Evolutionary conservation across 2,888 invertebrate species (phyloP), one percentile per base, ranked within the genome.

Genomic region (Ceramica pisi): DNA sequence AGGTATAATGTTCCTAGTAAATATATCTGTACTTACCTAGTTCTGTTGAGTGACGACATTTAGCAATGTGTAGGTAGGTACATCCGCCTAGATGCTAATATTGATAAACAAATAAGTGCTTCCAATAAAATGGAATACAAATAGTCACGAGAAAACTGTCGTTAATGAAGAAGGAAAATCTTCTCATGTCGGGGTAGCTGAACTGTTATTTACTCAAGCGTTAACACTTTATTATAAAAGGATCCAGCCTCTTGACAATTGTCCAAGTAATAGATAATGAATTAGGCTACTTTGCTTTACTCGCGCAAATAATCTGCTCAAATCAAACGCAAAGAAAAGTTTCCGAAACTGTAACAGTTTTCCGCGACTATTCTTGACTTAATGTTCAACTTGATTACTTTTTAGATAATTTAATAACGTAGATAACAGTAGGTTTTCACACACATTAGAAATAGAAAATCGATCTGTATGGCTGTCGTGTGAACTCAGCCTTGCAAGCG

Each of bases 371-470:
- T 19, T 46, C 46, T 51, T 31, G 23, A 57, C 2, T 7, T 63
- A 38, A 21, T 46, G 16, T 48, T 31, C 19, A 67, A 64, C 53
- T 69, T 69, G 19, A 63, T 35, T 12, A 31, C 31, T 51, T 57
- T 50, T 46, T 46, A 60, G 14, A 53, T 56, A 65, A 55, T 69
- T 21, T 51, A 60, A 41, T 67, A 21, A 63, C 48, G 53, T 44
- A 48, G 31, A 75, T 61, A 66, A 67, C 60, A 61, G 61, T 59
- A 56, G 38, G 23, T 56, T 51, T 78, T 72, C 76, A 55, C 72
- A 68, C 35, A 71, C 78, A 82, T 82, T 82, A 69, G 48, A 48
- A 31, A 44, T 12, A 82, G 63, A 78, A 78, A 68, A 79, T 70
- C 53, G 68, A 68, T 67, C 64, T 64, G 60, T 75, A 71, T 67